Percentiles rank a stretch among this genome's conserved stretches.
These are phyloP conservation scores for Drosophila teissieri DNA, from an alignment of 1,140 invertebrate genomes.

Conservation along the genomic window DNA sequence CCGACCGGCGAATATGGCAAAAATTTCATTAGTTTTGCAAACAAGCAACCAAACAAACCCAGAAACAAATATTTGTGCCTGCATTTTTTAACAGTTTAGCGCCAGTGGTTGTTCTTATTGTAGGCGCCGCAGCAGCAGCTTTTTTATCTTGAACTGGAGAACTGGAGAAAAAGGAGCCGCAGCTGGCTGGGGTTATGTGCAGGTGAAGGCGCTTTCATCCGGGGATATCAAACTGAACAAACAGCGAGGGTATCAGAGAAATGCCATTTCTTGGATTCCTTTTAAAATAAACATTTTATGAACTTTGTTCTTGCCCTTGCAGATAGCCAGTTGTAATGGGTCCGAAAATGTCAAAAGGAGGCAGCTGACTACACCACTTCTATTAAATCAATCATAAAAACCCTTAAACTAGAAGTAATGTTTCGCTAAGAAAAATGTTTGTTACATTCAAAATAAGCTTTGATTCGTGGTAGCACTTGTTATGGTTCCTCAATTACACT, in stretches of 20 bases:
- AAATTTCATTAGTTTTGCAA: constrained; percentile 82
- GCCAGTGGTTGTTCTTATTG: constrained; percentile 46
- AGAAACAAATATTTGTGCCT: constrained; percentile 80
- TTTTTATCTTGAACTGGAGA: constrained; percentile 54
- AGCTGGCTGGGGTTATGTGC: constrained; percentile 4
- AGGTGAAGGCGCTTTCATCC: constrained; percentile 56
- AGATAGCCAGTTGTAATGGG: not conserved
- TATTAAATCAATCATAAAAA: no score
- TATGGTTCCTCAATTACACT: no score
- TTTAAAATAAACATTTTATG: not conserved
- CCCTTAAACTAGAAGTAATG: no score
- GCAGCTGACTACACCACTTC: no score
- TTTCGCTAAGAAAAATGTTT: no score
- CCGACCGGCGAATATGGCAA: constrained; percentile 75
- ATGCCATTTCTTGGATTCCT: not conserved
- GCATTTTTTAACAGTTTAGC: constrained; percentile 79
- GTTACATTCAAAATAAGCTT: no score
- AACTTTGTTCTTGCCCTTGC: not conserved
- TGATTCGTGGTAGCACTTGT: no score
- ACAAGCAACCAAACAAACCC: constrained; percentile 79
- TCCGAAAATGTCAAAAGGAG: no score
- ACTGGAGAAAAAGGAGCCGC: constrained; percentile 40
- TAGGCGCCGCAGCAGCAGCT: constrained; percentile 19
- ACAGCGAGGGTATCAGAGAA: constrained; percentile 3
- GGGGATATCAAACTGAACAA: constrained; percentile 68